Base-by-base conservation (phyloP, 2,113 vertebrate genomes). In the Trematocara stigmaticum region DNA sequence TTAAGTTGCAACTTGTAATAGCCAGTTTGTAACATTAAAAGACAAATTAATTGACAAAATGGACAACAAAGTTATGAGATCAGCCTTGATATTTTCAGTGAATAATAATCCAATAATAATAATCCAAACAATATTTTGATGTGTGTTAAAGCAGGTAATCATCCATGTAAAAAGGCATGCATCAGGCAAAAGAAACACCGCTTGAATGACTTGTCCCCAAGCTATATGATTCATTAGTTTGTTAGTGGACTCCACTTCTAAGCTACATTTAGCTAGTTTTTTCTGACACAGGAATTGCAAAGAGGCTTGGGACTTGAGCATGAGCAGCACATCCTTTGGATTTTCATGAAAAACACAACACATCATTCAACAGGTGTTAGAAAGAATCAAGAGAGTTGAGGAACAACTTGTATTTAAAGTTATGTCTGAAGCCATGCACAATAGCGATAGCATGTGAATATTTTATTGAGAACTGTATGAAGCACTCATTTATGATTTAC, bases 391-490 rank as follows among this genome's bases (percentile, higher is more conserved):
- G 42, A 76, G 26, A 49, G 6, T 6, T 49, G 42, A 47, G 69
- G 9, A 47, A 18, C 8, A 16, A 31, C 42, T 49, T 8, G 26
- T 31, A 29, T 76, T 31, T 10, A 29, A 49, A 49, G 42, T 31
- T 31, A 74, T 9, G 8, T 49, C 15, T 49, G 42, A 5, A 76
- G 13, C 23, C 26, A 49, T 31, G 42, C 42, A n/a, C 16, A 76
- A 29, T 49, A 29, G 26, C 1, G 1, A 76, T 51, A 51, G 42
- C 59, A 89, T 90, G 56, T 79, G 16, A 79, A 31, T 52, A 8
- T 84, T 69, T 83, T 15, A 91, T 64, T 88, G 35, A 78, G 74
- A 86, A 23, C 76, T 84, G 56, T 57, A 26, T 34, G 66, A 86
- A 64, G 29, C 29, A 34, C 26, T 49, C 26, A 76, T 76, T 78